Base-by-base conservation (phyloP, 2,888 invertebrate species). In the Acanthosepion pharaonis region DNA sequence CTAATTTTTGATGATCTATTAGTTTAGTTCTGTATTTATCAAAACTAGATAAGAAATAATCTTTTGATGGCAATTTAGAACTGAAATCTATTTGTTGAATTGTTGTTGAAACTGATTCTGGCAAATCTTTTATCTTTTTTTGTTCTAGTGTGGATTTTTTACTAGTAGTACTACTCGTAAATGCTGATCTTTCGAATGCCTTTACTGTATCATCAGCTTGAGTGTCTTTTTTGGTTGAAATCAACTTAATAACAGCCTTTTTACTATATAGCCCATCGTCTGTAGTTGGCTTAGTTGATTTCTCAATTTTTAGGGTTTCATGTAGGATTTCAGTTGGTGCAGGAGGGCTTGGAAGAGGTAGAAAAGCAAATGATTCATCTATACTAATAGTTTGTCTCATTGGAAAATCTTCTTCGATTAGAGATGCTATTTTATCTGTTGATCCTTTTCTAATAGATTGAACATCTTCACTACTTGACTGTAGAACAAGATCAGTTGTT, bases 261-360 rank as follows among this genome's bases (percentile, higher is more conserved):
- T 78, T n/a, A n/a, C n/a, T 78, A 92, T 92, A 48, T 92, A 49
- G 23, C 18, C 49, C 49, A 92, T 25, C 51, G 28, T 92, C 51
- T 92, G 49, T 92, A 48, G 92, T 49, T 51, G 25, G n/a, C 6
- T 20, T n/a, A 28, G 4, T 1, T 51, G n/a, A 93, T 49, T n/a
- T 18, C 53, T 93, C 93, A 53, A 25, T 0, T n/a, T 49, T 93
- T 28, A 51, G 25, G 53, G 93, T 93, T 93, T 93, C 93, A 28
- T 28, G 28, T 5, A 93, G 49, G 5, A 93, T 53, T 93, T 93
- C 93, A 93, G n/a, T 93, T 25, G 53, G 93, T 3, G 53, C 93
- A n/a, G 93, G 93, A 18, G 93, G 93, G 9, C 93, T 93, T 93
- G 93, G 51, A 93, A 93, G 53, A 53, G 93, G 93, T 51, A 93